Conservation (phyloP, 1,140 invertebrate species). For the Nasonia vitripennis region DNA sequence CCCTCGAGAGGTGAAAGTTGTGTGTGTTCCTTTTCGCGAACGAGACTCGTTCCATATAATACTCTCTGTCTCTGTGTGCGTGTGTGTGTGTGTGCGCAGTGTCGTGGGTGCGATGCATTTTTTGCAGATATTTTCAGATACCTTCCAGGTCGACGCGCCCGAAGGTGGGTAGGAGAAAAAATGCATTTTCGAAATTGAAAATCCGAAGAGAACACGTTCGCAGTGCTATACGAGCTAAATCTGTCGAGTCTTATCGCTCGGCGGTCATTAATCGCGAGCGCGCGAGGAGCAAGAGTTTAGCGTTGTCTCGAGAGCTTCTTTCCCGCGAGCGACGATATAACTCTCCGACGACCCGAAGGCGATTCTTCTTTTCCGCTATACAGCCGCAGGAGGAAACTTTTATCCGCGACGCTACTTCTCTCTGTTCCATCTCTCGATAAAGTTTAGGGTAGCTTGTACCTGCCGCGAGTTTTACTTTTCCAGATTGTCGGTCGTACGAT, state of each 20-base stretch:
- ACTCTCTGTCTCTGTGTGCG: no score
- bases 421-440: neutral
- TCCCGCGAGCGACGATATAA: neutral
- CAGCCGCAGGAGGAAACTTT: neutral
- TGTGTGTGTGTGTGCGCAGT: no score
- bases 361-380: neutral
- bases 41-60: neutral
- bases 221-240: constrained; percentile 2
- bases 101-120: neutral
- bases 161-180: neutral
- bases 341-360: constrained; percentile 7
- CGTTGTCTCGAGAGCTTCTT: constrained; percentile 3
- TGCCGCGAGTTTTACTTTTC: neutral
- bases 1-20: constrained; percentile 31
- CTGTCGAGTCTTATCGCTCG: constrained; percentile 31
- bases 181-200: neutral
- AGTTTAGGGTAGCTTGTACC: neutral
- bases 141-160: neutral
- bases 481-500: neutral
- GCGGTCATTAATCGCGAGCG: constrained; percentile 42
- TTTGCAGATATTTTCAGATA: neutral
- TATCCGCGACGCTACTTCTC: neutral
- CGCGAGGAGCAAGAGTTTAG: constrained; percentile 21
- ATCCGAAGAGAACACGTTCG: neutral
- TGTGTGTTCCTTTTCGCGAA: neutral